Base-by-base conservation (phyloP, 2,797 vertebrate genomes). In the Diceros bicornis region DNA sequence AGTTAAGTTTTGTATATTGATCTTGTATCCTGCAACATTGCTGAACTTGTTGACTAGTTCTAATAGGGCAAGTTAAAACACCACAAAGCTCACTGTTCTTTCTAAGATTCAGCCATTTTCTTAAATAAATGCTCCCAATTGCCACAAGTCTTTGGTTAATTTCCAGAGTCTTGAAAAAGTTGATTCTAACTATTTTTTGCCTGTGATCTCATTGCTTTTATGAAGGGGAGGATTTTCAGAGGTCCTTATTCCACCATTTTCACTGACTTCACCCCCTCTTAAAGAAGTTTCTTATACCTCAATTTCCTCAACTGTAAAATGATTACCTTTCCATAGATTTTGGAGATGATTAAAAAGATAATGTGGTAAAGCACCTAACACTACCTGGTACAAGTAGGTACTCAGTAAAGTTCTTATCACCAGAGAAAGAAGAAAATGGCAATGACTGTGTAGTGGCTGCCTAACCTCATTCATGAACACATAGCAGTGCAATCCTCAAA, bases 91-190 rank as follows among this genome's bases (percentile, higher is more conserved):
- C 77, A 21, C 11, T 32, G 2, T 64, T 64, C 57, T 79, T 57
- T 68, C 14, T 23, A 21, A 71, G 29, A 52, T 34, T 34, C 34
- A 17, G 25, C 25, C 37, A 25, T 74, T 72, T 77, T 83, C 55
- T 81, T 59, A 50, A 74, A 20, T 75, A 81, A 79, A 78, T 74
- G 14, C 25, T 90, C 34, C 47, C 21, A 25, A 61, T 47, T 82
- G 34, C n/a, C 86, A 16, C 55, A 82, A 90, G 32, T 37, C 27
- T 85, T 87, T 64, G 32, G 55, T 79, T 79, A 29, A 84, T 77
- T 89, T 77, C n/a, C 29, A 61, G 74, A 61, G 14, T 95, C 91
- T 68, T 17, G 29, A 62, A 68, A 86, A 34, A 25, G 21, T 29
- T 74, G 32, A 62, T 66, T 77, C 50, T 87, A 55, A 86, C 25